A percentile compares a stretch with the other conserved stretches of the same genome.
These are phyloP conservation scores for Phataginus tricuspis DNA, from an alignment of 2,797 vertebrate species.

Conservation along the genomic window DNA sequence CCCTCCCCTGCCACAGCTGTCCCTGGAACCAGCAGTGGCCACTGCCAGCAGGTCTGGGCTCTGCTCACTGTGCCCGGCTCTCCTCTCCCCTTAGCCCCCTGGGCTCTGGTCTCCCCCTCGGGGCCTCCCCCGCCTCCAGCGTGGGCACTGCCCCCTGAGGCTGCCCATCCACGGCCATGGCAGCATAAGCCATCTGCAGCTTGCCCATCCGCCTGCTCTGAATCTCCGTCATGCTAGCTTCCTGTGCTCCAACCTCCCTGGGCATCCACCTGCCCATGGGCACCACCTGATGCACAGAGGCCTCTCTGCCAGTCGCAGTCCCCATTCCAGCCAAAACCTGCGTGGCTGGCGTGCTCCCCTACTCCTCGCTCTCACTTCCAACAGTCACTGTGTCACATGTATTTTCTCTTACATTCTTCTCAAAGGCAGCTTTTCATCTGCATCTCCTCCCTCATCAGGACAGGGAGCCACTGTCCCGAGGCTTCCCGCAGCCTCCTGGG, in stretches of 20 bases:
- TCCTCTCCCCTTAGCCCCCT: background rate
- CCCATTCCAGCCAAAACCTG: background rate
- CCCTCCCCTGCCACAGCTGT: fast-evolving
- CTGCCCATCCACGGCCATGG: background rate
- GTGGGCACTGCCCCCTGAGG: background rate
- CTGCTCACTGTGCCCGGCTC: background rate
- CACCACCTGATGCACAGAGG: fast-evolving
- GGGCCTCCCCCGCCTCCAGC: too few species aligned
- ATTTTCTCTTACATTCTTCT: background rate
- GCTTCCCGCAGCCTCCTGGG: background rate
- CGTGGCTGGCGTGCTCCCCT: background rate
- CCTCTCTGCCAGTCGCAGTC: too few species aligned
- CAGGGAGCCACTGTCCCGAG: background rate
- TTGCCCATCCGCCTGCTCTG: background rate
- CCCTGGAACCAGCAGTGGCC: background rate
- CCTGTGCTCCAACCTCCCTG: background rate
- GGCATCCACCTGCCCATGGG: background rate
- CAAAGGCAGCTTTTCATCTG: background rate
- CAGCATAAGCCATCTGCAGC: background rate
- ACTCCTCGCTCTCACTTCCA: background rate
- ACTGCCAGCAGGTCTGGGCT: background rate
- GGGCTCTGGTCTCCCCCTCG: background rate
- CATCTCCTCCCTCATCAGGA: background rate
- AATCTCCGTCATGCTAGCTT: fast-evolving
- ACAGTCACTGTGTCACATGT: background rate